A percentile compares a stretch with the other conserved stretches of the same genome.
phyloP scores from a whole-genome alignment of 2,113 vertebrate genomes.

The Mesocricetus auratus region DNA sequence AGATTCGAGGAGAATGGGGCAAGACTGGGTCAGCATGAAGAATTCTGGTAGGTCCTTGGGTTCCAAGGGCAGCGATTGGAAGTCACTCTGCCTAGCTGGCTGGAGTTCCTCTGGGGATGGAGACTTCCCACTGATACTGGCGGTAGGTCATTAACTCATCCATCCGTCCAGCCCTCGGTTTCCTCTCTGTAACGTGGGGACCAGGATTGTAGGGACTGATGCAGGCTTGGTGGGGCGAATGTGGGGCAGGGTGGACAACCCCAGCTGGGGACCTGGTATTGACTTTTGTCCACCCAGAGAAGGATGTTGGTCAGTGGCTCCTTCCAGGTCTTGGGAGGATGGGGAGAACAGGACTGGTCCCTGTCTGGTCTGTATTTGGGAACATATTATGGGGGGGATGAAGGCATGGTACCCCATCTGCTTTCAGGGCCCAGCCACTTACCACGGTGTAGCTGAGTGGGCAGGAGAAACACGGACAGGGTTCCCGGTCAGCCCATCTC shows the following conservation, averaged over 20 bases:
- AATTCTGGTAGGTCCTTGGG: background rate
- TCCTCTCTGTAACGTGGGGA: background rate
- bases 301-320: background rate
- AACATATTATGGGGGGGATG: background rate
- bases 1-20: background rate
- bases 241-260: background rate
- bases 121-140: no score
- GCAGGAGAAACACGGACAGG: background rate
- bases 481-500: background rate
- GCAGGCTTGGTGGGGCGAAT: background rate
- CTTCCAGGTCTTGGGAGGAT: background rate
- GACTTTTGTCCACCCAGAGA: background rate
- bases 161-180: background rate
- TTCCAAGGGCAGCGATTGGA: background rate
- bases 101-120: background rate
- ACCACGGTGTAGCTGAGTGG: background rate
- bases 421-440: background rate
- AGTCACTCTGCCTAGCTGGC: background rate
- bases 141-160: background rate
- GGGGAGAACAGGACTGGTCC: background rate
- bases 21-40: background rate
- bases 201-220: no score
- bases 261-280: background rate
- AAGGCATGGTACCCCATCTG: background rate
- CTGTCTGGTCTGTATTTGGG: rapidly evolving